Conservation (phyloP, 1,140 invertebrate genomes). For the Cataglyphis hispanica region DNA sequence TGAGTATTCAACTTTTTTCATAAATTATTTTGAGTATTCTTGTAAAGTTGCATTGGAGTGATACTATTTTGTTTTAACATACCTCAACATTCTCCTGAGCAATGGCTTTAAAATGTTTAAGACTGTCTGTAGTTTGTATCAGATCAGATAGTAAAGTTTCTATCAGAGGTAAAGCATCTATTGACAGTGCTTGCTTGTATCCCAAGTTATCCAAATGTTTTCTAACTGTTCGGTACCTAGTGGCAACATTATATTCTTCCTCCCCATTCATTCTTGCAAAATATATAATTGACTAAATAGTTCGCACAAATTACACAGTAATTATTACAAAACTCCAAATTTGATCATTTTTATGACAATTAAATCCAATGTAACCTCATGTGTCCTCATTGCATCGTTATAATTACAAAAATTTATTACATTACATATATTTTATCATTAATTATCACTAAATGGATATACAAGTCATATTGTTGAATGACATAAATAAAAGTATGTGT, state of each 20-base stretch:
- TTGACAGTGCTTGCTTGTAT: constrained; percentile 90
- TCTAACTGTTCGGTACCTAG: constrained; percentile 86
- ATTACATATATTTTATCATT: neutral
- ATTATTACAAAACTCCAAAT: neutral
- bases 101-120: constrained; percentile 92
- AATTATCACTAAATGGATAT: neutral
- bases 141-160: constrained; percentile 92
- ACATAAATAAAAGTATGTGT: neutral
- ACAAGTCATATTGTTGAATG: neutral
- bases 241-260: constrained; percentile 80
- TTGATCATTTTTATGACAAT: too few species aligned
- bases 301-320: neutral
- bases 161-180: constrained; percentile 91
- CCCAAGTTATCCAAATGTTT: constrained; percentile 90
- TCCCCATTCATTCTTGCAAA: constrained; percentile 73
- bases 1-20: neutral
- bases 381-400: neutral
- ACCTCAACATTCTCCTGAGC: constrained; percentile 89
- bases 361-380: neutral
- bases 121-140: constrained; percentile 92
- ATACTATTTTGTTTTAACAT: constrained; percentile 46
- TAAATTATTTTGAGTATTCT: constrained; percentile 8
- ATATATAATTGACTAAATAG: neutral
- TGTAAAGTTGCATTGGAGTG: neutral
- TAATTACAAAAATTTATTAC: neutral